phyloP scores from a whole-genome alignment of 1,140 invertebrate genomes.

The Drosophila bocqueti region DNA sequence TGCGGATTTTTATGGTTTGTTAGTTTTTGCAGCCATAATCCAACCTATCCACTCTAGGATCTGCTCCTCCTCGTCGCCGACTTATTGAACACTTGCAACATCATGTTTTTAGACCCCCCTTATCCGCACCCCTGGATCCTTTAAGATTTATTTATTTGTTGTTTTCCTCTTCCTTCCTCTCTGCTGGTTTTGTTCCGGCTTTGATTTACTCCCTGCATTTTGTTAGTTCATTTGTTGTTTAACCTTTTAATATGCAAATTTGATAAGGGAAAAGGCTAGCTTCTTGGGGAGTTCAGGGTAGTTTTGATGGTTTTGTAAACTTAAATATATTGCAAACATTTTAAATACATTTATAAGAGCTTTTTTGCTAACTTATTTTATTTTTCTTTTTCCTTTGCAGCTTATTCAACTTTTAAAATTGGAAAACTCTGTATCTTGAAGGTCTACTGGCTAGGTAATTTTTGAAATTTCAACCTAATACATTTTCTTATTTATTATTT shows the following conservation, averaged over 20 bases:
- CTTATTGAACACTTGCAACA: conserved; percentile 56
- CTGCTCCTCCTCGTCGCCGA: not conserved
- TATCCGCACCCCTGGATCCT: not conserved
- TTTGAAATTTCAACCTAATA: not conserved
- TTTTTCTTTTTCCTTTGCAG: conserved; percentile 1
- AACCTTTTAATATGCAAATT: conserved; percentile 29
- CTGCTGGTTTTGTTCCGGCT: conserved; percentile 7
- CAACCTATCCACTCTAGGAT: conserved; percentile 14
- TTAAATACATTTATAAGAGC: not conserved
- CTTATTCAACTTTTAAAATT: not conserved
- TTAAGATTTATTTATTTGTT: conserved; percentile 39
- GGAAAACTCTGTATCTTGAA: not conserved
- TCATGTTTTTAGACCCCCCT: conserved; percentile 27
- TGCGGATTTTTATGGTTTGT: conserved; percentile 72
- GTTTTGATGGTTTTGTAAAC: not conserved
- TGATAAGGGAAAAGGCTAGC: not conserved
- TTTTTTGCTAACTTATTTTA: not conserved
- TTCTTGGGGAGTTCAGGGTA: not conserved
- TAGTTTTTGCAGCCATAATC: conserved; percentile 51
- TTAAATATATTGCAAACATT: not conserved
- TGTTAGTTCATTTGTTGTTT: conserved; percentile 21
- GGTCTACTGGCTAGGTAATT: not conserved
- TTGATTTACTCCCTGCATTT: conserved; percentile 14
- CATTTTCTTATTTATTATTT: not conserved
- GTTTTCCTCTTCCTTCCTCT: conserved; percentile 6